Base-by-base conservation (phyloP, 2,888 invertebrate genomes). In the Apodemia mormo region DNA sequence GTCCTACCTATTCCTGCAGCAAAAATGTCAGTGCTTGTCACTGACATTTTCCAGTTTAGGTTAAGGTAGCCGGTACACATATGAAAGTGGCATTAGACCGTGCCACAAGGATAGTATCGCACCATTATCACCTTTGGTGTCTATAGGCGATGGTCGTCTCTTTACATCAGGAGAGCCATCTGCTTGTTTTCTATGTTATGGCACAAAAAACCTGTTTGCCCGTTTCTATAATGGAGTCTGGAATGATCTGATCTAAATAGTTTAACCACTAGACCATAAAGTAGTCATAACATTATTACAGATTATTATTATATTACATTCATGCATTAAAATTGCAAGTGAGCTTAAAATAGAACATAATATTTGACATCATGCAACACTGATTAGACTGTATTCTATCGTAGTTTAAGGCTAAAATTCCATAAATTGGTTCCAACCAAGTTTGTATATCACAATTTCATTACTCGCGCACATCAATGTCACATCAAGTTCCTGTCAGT, bases 391-490 rank as follows among this genome's bases (percentile, higher is more conserved):
- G 52, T 54, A 54, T 54, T 54, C 22, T 54, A 22, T 54, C 8
- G 52, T 22, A 6, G 2, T 37, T 64, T 64, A 64, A 37, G 61
- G 14, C 61, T 64, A 30, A 64, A 64, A 64, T 64, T 64, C 33
- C 61, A 37, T 33, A 10, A 37, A 64, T 37, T 64, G 37, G 14
- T 64, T 64, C 29, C 61, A 12, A 37, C 61, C 29, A 64, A 64
- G 67, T 54, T 65, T 65, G 68, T 69, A 81, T 85, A 89, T 89
- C 88, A 92, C 89, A 92, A 90, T 90, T 92, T 90, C 90, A 91
- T 92, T 92, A 90, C 85, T 85, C 85, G 81, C 80, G 81, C 78
- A 82, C 76, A 76, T 78, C 77, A 76, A 76, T 69, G 71, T 84
- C 87, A 81, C 80, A 80, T 80, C 82, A 78, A 77, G 37, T 64